A percentile compares a stretch with the other conserved stretches of the same genome.
phyloP scores from a whole-genome alignment of 2,113 vertebrate genomes.

The Corvus cornix region DNA sequence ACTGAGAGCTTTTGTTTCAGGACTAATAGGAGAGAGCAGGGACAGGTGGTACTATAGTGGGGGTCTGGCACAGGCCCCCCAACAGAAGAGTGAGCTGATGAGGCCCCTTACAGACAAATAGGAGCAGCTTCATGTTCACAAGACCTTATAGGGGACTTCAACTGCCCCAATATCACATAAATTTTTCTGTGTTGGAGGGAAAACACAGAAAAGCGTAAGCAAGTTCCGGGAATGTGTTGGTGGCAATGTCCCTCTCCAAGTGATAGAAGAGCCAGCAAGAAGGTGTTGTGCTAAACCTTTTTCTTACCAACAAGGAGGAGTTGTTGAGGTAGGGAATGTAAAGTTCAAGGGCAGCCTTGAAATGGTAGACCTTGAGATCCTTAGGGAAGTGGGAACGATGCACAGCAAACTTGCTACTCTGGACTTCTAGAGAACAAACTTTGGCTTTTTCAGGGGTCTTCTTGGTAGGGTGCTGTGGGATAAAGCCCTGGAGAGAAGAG shows the following conservation, averaged over 20 bases:
- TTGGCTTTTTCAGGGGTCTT: neutral
- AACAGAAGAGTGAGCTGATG: neutral
- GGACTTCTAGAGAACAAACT: neutral
- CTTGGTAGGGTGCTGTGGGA: neutral
- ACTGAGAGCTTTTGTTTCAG: neutral
- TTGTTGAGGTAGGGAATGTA: neutral
- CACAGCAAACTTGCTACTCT: neutral
- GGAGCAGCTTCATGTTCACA: neutral
- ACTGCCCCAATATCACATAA: rapidly evolving
- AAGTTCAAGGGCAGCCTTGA: neutral
- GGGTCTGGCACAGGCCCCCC: too few species aligned
- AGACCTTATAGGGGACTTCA: too few species aligned
- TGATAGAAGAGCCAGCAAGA: neutral
- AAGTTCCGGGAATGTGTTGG: neutral
- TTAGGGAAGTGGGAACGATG: neutral
- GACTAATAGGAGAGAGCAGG: neutral
- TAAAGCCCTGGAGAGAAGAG: neutral
- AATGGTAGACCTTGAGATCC: neutral
- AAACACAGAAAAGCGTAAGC: neutral
- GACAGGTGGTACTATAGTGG: too few species aligned
- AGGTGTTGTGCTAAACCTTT: neutral
- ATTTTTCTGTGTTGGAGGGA: neutral
- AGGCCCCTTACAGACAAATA: neutral
- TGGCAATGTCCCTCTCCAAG: neutral
- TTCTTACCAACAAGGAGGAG: neutral